Conservation (phyloP, 2,797 vertebrate genomes). For the Tokudaia tokunoshimensis region DNA sequence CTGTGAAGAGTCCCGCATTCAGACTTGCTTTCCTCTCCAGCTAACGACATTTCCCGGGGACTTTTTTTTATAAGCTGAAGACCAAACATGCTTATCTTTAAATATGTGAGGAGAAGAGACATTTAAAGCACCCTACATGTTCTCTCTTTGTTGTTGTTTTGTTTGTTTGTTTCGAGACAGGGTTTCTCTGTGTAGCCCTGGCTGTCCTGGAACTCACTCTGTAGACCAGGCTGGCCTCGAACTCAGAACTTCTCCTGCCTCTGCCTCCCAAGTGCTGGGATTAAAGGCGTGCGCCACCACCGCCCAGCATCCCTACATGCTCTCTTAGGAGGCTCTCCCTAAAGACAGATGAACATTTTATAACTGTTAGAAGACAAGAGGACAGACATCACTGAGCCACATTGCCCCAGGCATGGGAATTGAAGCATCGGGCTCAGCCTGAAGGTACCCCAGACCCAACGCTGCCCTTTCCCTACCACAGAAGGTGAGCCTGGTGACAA, state of each 20-base stretch:
- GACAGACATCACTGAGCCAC: neutral
- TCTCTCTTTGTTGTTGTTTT: neutral
- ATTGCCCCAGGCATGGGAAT: neutral
- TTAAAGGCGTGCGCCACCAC: too few relatives aligned
- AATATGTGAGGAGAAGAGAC: neutral
- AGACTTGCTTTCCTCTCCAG: neutral
- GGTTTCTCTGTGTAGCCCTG: too few relatives aligned
- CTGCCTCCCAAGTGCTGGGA: too few relatives aligned
- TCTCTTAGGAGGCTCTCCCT: neutral
- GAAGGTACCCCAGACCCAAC: rapidly evolving
- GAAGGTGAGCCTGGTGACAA: neutral
- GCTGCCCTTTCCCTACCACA: neutral
- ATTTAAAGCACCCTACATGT: neutral
- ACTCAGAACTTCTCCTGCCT: too few relatives aligned
- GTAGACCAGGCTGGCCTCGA: too few relatives aligned
- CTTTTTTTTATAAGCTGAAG: neutral
- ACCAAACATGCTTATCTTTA: slow-evolving; percentile 28
- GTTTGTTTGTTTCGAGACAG: too few relatives aligned
- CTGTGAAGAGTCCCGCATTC: neutral
- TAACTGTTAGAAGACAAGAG: neutral
- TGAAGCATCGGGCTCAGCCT: neutral
- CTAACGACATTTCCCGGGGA: slow-evolving; percentile 1
- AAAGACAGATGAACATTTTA: neutral
- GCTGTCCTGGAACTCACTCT: too few relatives aligned
- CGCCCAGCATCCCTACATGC: neutral